Percentiles rank a stretch among this genome's conserved stretches.
These are phyloP conservation scores for Bos indicus DNA, from an alignment of 2,113 vertebrate species.

Conservation along the genomic window DNA sequence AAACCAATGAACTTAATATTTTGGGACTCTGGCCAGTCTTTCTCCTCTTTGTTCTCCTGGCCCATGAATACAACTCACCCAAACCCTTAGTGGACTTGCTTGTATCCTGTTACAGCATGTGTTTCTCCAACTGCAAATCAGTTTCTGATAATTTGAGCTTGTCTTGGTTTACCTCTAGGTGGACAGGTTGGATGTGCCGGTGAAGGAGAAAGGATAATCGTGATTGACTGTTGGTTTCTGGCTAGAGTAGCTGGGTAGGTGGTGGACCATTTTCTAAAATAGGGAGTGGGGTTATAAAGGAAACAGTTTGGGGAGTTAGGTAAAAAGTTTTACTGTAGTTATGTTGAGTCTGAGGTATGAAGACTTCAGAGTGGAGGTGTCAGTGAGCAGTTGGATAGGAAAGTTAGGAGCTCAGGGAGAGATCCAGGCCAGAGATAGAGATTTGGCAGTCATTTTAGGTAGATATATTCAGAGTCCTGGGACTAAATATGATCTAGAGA, in stretches of 20 bases:
- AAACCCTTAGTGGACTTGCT: background rate
- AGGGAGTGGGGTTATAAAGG: background rate
- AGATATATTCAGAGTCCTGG: background rate
- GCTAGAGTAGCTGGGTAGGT: background rate
- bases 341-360: background rate
- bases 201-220: background rate
- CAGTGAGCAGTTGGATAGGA: background rate
- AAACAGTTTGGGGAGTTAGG: background rate
- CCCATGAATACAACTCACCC: background rate
- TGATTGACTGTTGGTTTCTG: background rate
- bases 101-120: background rate
- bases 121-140: background rate
- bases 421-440: background rate
- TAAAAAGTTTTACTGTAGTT: background rate
- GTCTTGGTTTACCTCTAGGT: background rate
- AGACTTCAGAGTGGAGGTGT: background rate
- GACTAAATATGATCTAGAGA: background rate
- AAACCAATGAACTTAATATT: background rate
- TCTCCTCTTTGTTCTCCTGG: background rate
- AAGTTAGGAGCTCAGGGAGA: background rate
- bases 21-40: background rate
- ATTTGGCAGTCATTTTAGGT: background rate
- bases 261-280: background rate
- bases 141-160: background rate
- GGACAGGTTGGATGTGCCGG: background rate